Base-by-base conservation (phyloP, 2,113 vertebrate genomes). In the Progne subis region DNA sequence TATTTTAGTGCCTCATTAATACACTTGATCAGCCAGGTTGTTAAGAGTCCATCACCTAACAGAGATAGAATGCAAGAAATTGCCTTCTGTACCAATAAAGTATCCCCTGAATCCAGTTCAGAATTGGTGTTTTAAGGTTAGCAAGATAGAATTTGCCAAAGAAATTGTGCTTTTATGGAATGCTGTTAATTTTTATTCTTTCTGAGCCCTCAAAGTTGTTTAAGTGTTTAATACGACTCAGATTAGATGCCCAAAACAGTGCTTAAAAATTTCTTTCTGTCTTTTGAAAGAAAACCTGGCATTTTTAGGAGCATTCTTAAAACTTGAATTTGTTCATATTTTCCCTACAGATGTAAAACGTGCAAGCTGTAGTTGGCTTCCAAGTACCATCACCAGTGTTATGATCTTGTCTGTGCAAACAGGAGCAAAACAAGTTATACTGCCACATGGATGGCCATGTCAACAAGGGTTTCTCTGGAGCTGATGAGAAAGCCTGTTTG, bases 1-100 rank as follows among this genome's bases (percentile, higher is more conserved):
- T 34, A 59, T 82, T 96, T 96, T 94, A 94, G 47, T 87, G 52
- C 71, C 87, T 96, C 95, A 94, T 97, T 97, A 97, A 95, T 96
- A 81, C 71, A 81, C 67, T 97, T 96, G 88, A 85, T 96, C 89
- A 87, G 47, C 56, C 53, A 92, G 85, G 67, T 57, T 95, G 69
- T 75, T 95, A 91, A 93, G 17, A 82, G 78, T 83, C 72, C 86
- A 28, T 96, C 89, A 64, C 90, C 64, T 94, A 86, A 72, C 60
- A 89, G 89, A 82, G 90, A 90, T 32, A 82, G 79, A 96, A 67
- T 68, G 21, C 34, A 86, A 96, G 64, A 77, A 96, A 94, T 92
- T 81, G 41, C 52, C 55, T 95, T 95, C 72, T 71, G 12, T 77
- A 79, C 65, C 49, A 68, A 50, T 10, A 26, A 82, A 71, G 6